These are phyloP conservation scores for Aspidiotus destructor DNA, from an alignment of 2,888 invertebrate species.

Conservation along the genomic window DNA sequence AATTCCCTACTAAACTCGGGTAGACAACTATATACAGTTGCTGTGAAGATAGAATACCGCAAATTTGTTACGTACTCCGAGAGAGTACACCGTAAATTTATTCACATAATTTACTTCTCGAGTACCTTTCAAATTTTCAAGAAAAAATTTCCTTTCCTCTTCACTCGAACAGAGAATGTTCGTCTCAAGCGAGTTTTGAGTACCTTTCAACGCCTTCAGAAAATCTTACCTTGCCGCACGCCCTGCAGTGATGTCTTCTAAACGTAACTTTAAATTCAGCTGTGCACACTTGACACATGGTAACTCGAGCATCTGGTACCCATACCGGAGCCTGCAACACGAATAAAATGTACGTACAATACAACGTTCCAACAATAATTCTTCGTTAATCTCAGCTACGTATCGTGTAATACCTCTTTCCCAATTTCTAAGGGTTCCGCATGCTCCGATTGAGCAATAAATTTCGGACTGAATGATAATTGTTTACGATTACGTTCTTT, in stretches of 20 bases:
- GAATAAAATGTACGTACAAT: slow-evolving; percentile 11
- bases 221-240: slow-evolving; percentile 53
- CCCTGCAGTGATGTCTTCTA: slow-evolving; percentile 56
- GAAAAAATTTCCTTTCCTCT: too few relatives aligned
- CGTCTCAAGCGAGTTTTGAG: too few relatives aligned
- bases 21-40: too few relatives aligned
- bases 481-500: slow-evolving; percentile 44
- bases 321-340: slow-evolving; percentile 47
- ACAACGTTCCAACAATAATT: background rate
- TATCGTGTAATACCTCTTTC: slow-evolving; percentile 40
- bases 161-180: too few relatives aligned
- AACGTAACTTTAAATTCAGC: slow-evolving; percentile 54
- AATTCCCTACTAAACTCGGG: background rate
- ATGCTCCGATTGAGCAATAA: slow-evolving; percentile 27
- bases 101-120: too few relatives aligned
- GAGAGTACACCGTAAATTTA: too few relatives aligned
- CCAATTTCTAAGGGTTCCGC: slow-evolving; percentile 40
- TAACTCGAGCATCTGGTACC: slow-evolving; percentile 51
- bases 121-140: too few relatives aligned
- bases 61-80: too few relatives aligned
- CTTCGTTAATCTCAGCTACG: background rate
- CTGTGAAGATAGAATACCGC: too few relatives aligned
- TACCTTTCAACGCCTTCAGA: background rate
- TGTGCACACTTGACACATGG: slow-evolving; percentile 56
- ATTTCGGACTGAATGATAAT: slow-evolving; percentile 37